These are phyloP conservation scores for Eudemis profundana DNA, from an alignment of 2,888 invertebrate species.

Conservation along the genomic window DNA sequence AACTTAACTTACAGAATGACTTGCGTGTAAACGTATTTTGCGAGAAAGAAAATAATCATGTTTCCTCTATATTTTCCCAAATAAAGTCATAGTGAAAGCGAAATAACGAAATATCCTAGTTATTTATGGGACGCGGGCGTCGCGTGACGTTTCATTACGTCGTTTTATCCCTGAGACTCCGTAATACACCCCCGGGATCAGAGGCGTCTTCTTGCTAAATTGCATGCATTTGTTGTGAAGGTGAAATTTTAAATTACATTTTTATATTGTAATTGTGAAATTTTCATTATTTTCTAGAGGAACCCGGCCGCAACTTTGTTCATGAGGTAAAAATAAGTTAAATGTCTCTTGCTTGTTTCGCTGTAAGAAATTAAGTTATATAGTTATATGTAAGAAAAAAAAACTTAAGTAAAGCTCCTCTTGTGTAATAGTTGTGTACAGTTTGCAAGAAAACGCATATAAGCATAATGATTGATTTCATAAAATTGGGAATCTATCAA, in stretches of 20 bases:
- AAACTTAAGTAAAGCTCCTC: no score
- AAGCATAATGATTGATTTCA: no score
- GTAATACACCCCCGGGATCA: constrained; percentile 1
- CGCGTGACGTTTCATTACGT: constrained; percentile 13
- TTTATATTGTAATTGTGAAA: background rate
- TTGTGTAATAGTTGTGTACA: no score
- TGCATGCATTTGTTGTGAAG: background rate
- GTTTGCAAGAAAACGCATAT: no score
- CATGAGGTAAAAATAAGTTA: no score
- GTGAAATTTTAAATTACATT: constrained; percentile 1
- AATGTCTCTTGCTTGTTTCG: no score
- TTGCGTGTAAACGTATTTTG: background rate
- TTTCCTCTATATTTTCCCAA: background rate
- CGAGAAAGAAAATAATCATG: background rate
- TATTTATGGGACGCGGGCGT: background rate
- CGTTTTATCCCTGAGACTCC: constrained; percentile 4
- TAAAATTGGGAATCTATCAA: no score
- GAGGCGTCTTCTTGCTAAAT: background rate
- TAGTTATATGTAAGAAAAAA: no score
- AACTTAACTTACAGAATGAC: no score
- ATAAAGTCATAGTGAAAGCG: background rate
- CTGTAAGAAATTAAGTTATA: no score
- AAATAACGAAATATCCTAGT: background rate
- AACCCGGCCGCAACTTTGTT: no score
- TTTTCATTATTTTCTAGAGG: no score